Evolutionary conservation across 2,888 invertebrate species (phyloP).

Genomic region (Helicoverpa assulta): DNA sequence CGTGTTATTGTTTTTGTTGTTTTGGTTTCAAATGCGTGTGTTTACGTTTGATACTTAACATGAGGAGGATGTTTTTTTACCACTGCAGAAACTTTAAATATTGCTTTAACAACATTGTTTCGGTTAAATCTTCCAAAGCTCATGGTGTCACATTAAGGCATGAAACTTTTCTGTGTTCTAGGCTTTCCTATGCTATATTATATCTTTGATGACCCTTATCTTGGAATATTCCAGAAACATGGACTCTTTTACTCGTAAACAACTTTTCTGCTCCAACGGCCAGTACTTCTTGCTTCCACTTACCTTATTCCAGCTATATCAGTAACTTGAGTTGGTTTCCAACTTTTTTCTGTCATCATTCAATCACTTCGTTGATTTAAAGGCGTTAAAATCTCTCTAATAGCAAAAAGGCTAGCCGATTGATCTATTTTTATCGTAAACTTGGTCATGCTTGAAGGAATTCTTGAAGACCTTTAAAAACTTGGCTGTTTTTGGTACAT

Average conservation of each 20-base stretch:
- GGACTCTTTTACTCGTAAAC: conserved; percentile 14
- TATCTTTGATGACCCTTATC: background rate
- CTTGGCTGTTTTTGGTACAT: background rate
- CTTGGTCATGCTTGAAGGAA: conserved; percentile 18
- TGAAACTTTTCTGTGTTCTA: background rate
- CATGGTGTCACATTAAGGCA: no score
- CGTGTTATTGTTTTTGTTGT: conserved; percentile 37
- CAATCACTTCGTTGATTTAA: conserved; percentile 41
- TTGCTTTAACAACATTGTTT: no score
- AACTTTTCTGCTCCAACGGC: conserved; percentile 37
- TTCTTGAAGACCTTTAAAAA: conserved; percentile 10
- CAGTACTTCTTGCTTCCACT: conserved; percentile 12
- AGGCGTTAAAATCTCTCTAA: conserved; percentile 36
- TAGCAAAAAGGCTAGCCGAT: conserved; percentile 36
- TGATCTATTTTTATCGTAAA: conserved; percentile 39
- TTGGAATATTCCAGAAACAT: background rate
- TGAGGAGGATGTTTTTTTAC: background rate
- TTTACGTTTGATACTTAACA: background rate
- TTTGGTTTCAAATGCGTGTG: conserved; percentile 19
- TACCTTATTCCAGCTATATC: conserved; percentile 23
- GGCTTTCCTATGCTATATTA: background rate
- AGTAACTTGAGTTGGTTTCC: conserved; percentile 28
- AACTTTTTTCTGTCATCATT: conserved; percentile 42
- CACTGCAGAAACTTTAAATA: background rate
- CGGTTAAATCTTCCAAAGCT: background rate